Evolutionary conservation across 2,797 vertebrate species (phyloP), one percentile per base, ranked within the genome.

Genomic region (Phyllotis vaccarum): DNA sequence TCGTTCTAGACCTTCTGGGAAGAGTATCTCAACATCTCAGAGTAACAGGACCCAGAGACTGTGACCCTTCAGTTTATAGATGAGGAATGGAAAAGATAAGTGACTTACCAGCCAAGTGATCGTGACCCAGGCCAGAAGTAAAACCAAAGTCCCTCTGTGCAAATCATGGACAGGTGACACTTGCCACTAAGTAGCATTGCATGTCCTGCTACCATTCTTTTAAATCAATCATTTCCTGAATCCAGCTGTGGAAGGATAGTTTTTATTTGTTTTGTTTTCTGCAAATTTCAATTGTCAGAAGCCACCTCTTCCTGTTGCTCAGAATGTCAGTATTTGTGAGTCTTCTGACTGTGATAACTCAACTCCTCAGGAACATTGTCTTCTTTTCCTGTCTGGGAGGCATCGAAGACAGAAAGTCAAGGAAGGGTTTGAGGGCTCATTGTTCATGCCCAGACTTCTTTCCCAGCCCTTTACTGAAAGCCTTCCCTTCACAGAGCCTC

Each of bases 221-320:
- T n/a, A n/a, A n/a, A n/a, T n/a, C n/a, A n/a, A n/a, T n/a, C n/a
- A n/a, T n/a, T n/a, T n/a, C n/a, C n/a, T n/a, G n/a, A n/a, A 29
- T 76, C 34, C 24, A 78, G 24, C 19, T 49, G 22, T 40, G 62
- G 43, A 68, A 66, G 24, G 76, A 43, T 43, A 74, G 78, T 82
- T 75, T n/a, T 75, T n/a, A 29, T 74, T 13, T 56, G 54, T 64
- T 94, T 66, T 62, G 43, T 83, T 91, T 92, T 90, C 27, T 72
- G 66, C 91, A 91, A 72, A 90, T 94, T 82, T 29, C 80, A 3
- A 70, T 92, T 76, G 66, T 92, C 86, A 46, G 56, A 96, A 70
- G 62, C 58, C 70, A 70, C 40, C 76, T 78, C n/a, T 64, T 21
- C 14, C 34, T n/a, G 66, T 37, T 70, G 17, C 54, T 27, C 9